Conservation (phyloP, 2,113 vertebrate species). For the Cynocephalus volans region DNA sequence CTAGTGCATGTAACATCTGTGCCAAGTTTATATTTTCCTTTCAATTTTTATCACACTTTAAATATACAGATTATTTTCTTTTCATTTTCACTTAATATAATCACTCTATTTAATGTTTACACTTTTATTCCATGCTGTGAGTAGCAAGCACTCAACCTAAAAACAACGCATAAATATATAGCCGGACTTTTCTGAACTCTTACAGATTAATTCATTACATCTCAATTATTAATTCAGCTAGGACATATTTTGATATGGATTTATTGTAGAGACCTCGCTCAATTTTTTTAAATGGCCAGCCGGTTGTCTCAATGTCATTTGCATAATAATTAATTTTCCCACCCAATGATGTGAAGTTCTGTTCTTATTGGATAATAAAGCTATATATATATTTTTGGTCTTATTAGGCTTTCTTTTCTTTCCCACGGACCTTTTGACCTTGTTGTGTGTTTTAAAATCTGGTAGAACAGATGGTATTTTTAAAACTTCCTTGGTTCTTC, state of each 20-base stretch:
- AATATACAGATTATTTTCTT: neutral
- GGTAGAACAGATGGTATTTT: neutral
- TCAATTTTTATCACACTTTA: neutral
- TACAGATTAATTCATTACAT: neutral
- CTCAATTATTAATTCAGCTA: neutral
- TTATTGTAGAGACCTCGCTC: neutral
- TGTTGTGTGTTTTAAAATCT: neutral
- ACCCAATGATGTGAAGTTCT: neutral
- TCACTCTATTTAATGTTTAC: neutral
- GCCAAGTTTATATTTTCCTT: neutral
- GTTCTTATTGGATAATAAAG: neutral
- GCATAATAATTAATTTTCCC: neutral
- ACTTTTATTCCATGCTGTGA: neutral
- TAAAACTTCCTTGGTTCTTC: neutral
- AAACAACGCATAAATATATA: neutral
- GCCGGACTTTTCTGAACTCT: neutral
- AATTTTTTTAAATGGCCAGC: neutral
- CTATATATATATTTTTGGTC: neutral
- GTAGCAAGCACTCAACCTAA: neutral
- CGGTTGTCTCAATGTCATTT: neutral
- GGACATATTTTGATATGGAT: neutral
- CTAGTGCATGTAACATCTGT: too few relatives aligned
- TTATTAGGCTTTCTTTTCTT: neutral
- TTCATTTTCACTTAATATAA: neutral
- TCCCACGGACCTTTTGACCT: neutral